Percentiles rank a stretch among this genome's conserved stretches.
phyloP scores from a whole-genome alignment of 1,140 invertebrate species.

The Drosophila guanche region DNA sequence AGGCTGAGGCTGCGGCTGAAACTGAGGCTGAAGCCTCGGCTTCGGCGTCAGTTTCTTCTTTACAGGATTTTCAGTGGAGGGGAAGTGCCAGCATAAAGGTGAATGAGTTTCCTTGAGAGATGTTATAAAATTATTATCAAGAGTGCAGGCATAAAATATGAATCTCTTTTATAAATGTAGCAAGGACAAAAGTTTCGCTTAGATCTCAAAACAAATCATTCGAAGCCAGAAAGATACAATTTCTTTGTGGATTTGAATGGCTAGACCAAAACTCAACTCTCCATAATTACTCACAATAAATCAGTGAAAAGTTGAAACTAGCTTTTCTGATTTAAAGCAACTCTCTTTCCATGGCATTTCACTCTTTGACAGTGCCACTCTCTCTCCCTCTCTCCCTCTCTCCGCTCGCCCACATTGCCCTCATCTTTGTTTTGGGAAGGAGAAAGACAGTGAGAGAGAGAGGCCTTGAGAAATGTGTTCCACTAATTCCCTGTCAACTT shows the following conservation, averaged over 20 bases:
- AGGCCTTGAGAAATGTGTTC: slow-evolving; percentile 36
- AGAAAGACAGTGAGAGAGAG: too few relatives aligned
- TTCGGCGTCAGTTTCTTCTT: not conserved
- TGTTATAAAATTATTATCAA: not conserved
- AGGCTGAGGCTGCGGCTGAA: too few relatives aligned
- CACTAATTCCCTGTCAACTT: slow-evolving; percentile 53
- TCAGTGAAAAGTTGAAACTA: too few relatives aligned
- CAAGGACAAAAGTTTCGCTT: too few relatives aligned
- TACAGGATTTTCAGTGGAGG: not conserved
- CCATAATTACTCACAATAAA: too few relatives aligned
- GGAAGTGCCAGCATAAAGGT: not conserved
- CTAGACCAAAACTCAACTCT: too few relatives aligned
- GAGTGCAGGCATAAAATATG: too few relatives aligned
- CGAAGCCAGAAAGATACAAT: too few relatives aligned
- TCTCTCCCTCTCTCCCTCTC: slow-evolving; percentile 24
- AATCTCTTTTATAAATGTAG: too few relatives aligned
- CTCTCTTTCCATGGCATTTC: not conserved
- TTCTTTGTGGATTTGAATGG: too few relatives aligned
- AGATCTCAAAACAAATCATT: too few relatives aligned
- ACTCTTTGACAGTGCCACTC: not conserved
- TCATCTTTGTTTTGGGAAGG: slow-evolving; percentile 21
- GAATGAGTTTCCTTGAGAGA: not conserved
- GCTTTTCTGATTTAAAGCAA: not conserved
- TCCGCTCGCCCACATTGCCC: slow-evolving; percentile 1
- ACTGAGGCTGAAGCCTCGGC: too few relatives aligned